These are phyloP conservation scores for Petrocephalus zakoni DNA, from an alignment of 2,113 vertebrate genomes.

Conservation along the genomic window DNA sequence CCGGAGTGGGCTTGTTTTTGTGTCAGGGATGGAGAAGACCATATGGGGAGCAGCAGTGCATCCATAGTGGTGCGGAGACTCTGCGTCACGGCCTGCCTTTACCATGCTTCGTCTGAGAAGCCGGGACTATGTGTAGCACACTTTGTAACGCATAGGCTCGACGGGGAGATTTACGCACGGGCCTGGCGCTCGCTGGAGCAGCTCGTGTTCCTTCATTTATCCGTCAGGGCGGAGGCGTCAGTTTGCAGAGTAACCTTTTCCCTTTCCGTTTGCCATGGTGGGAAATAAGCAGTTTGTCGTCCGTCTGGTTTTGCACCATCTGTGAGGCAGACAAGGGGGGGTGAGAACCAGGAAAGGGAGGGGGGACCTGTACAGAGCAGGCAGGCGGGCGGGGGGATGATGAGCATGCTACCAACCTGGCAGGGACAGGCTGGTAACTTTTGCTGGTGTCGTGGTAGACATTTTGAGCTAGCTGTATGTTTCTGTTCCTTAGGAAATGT, in stretches of 20 bases:
- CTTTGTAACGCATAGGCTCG: neutral
- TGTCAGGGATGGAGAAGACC: neutral
- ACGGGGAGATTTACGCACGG: conserved; percentile 18
- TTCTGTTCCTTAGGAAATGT: neutral
- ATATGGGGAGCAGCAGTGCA: neutral
- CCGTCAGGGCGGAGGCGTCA: conserved; percentile 32
- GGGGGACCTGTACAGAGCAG: conserved; percentile 7
- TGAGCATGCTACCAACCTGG: no score
- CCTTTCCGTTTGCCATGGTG: conserved; percentile 37
- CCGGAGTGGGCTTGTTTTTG: neutral
- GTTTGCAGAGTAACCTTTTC: conserved; percentile 34
- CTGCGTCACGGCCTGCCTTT: neutral
- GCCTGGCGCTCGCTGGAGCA: conserved; percentile 28
- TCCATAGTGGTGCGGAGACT: neutral
- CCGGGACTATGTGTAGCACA: neutral
- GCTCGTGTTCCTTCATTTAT: conserved; percentile 34
- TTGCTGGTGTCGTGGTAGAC: neutral
- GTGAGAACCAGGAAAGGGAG: neutral
- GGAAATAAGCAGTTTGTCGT: conserved; percentile 36
- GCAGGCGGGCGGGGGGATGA: no score
- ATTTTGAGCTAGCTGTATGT: neutral
- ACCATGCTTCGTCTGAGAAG: neutral
- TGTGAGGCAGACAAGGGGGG: conserved; percentile 1
- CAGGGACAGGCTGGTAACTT: conserved; percentile 17
- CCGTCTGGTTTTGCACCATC: conserved; percentile 29